Base-by-base conservation (phyloP, 1,140 invertebrate species). In the Zaprionus camerounensis region DNA sequence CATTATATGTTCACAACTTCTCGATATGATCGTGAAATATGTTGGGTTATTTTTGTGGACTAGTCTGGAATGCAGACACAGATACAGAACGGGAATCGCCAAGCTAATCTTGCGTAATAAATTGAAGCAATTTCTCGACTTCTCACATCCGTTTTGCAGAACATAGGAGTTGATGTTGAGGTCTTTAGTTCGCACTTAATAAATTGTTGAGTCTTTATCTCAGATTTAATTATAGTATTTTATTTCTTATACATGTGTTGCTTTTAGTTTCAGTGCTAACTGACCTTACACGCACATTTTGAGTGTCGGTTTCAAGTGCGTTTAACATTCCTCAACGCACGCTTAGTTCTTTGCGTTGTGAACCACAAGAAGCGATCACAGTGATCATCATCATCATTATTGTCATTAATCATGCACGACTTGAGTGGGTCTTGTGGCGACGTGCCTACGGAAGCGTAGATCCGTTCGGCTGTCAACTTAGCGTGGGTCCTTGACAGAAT, bases 261-360 rank as follows among this genome's bases (percentile, higher is more conserved):
- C 13, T n/a, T 3, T 57, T n/a, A 17, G 9, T 12, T 58, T 17
- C 15, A 17, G 51, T 26, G 2, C 11, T 57, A 31, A 34, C 51
- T 71, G 72, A 71, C 72, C 72, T 71, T 71, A 75, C 38, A 70
- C 67, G 72, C 72, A 75, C 67, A 75, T 58, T 70, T 46, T 65
- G 62, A 34, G 24, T 41, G 20, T 34, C 24, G 38, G 61, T 71
- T 65, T 71, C 20, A 53, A 65, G 61, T 64, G 59, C 41, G 41
- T 53, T 58, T 49, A 53, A 64, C 38, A 64, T 57, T 38, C 36
- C 36, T 44, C 24, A 13, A 3, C 9, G 65, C 36, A 53, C 5
- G 7, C 17, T 51, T 0, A 22, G 17, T 51, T 17, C 51, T 26
- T 26, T 26, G 24, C 24, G 7, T 31, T 15, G 9, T 17, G n/a